Conservation (phyloP, 2,888 invertebrate genomes). For the Leucania comma region DNA sequence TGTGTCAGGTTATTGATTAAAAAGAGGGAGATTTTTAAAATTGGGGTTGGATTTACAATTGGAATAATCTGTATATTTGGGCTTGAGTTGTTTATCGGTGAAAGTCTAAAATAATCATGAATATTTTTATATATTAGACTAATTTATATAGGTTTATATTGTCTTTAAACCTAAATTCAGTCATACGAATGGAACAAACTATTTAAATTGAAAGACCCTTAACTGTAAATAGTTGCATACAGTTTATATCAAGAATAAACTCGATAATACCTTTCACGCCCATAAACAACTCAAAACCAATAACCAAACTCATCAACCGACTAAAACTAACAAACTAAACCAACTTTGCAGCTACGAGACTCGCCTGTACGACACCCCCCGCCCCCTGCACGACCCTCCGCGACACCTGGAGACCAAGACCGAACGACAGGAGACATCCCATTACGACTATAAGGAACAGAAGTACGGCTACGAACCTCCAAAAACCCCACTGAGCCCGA, state of each 20-base stretch:
- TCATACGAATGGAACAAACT: background rate
- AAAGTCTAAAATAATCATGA: too few species aligned
- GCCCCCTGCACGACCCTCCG: constrained; percentile 85
- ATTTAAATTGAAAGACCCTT: too few species aligned
- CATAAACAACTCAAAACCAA: constrained; percentile 33
- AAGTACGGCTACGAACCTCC: constrained; percentile 82
- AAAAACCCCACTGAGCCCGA: constrained; percentile 85
- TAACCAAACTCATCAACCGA: constrained; percentile 38
- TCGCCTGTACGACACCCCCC: constrained; percentile 89
- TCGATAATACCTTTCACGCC: background rate
- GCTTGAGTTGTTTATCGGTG: constrained; percentile 35
- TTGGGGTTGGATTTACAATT: constrained; percentile 26
- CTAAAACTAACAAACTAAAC: constrained; percentile 67
- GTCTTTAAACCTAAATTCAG: background rate
- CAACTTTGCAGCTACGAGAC: constrained; percentile 89
- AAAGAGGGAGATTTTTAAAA: background rate
- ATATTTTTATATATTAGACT: too few species aligned
- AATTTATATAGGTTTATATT: too few species aligned
- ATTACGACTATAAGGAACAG: constrained; percentile 78
- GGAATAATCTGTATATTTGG: background rate
- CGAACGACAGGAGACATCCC: constrained; percentile 79
- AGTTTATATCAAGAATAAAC: too few species aligned
- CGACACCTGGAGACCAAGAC: constrained; percentile 80
- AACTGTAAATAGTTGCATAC: too few species aligned
- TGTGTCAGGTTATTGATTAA: background rate